Conservation (phyloP, 2,888 invertebrate genomes). For the Amiota communis region DNA sequence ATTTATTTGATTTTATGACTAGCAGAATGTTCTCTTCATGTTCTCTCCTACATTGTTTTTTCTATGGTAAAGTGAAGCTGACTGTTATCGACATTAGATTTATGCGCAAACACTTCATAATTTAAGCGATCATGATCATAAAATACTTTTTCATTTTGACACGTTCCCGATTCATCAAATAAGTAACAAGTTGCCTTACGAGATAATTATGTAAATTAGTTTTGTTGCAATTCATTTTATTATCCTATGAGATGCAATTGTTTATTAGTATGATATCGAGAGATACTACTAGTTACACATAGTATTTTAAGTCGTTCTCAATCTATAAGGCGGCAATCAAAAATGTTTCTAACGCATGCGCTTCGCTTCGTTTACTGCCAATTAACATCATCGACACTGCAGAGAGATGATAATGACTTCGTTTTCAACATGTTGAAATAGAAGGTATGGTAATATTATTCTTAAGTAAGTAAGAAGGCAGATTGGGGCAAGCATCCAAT, state of each 20-base stretch:
- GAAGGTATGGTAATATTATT: background rate
- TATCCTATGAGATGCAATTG: constrained; percentile 29
- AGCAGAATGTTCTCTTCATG: background rate
- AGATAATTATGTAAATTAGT: constrained; percentile 64
- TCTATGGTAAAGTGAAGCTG: constrained; percentile 30
- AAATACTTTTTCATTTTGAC: constrained; percentile 69
- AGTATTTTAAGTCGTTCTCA: too few relatives aligned
- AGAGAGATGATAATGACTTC: background rate
- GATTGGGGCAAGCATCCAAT: too few relatives aligned
- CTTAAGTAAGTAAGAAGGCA: too few relatives aligned
- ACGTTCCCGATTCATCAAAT: constrained; percentile 57
- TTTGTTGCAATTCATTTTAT: constrained; percentile 33
- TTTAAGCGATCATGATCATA: constrained; percentile 69
- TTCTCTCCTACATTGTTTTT: constrained; percentile 14
- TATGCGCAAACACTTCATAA: constrained; percentile 56
- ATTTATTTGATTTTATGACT: constrained; percentile 64
- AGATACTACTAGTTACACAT: too few relatives aligned
- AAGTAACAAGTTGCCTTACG: constrained; percentile 46
- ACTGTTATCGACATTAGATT: constrained; percentile 47
- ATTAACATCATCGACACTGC: constrained; percentile 2
- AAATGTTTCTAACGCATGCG: background rate
- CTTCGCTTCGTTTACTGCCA: constrained; percentile 9
- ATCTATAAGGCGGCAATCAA: constrained; percentile 34
- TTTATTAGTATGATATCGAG: too few relatives aligned
- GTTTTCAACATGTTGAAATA: background rate